Evolutionary conservation across 2,797 vertebrate species (phyloP).

Genomic region (Pantherophis vulpinus): DNA sequence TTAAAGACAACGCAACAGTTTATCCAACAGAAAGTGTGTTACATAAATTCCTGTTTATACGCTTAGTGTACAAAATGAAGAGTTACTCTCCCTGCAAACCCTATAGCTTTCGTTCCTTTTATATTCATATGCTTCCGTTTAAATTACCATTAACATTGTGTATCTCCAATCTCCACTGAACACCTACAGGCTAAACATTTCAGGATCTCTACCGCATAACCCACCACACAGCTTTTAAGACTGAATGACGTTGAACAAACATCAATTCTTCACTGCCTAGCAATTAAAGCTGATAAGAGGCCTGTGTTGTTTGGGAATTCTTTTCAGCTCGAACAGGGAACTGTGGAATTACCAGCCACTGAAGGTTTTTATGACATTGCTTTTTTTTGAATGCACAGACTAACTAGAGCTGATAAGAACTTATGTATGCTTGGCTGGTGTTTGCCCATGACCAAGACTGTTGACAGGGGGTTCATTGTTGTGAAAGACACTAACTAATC

Average conservation of each 20-base stretch:
- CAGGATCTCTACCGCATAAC: neutral
- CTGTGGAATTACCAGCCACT: slow-evolving; percentile 56
- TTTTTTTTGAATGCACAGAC: slow-evolving; percentile 54
- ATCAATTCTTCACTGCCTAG: slow-evolving; percentile 40
- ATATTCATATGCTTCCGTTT: neutral
- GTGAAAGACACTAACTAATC: slow-evolving; percentile 61
- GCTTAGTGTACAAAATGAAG: neutral
- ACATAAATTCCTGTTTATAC: neutral
- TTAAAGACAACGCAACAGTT: neutral
- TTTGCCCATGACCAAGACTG: slow-evolving; percentile 57
- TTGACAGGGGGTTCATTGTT: slow-evolving; percentile 51
- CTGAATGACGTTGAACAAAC: slow-evolving; percentile 47
- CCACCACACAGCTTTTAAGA: slow-evolving; percentile 27
- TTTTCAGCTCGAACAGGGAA: slow-evolving; percentile 54
- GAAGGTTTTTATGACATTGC: slow-evolving; percentile 66
- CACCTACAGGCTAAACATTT: slow-evolving; percentile 14
- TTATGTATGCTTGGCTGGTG: slow-evolving; percentile 55
- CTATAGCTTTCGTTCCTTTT: neutral
- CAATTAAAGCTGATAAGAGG: slow-evolving; percentile 63
- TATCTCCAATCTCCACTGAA: neutral
- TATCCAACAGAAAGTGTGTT: neutral
- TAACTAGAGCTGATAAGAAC: slow-evolving; percentile 57
- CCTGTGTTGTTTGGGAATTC: slow-evolving; percentile 53
- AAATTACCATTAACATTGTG: neutral
- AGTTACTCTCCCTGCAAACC: neutral